A percentile compares a stretch with the other conserved stretches of the same genome.
These are phyloP conservation scores for Drosophila sechellia DNA, from an alignment of 1,140 invertebrate genomes.

Conservation along the genomic window DNA sequence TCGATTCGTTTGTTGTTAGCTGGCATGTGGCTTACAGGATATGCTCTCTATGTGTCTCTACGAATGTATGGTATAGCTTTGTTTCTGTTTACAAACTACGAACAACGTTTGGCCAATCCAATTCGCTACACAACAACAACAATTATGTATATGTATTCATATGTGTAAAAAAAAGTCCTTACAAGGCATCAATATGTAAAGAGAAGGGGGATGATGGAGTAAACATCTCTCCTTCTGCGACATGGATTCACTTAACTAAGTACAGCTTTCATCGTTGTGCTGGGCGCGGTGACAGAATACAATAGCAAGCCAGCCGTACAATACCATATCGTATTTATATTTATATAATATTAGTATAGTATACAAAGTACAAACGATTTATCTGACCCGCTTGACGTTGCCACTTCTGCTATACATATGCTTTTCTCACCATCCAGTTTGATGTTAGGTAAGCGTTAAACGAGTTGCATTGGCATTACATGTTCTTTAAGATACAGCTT, in stretches of 20 bases:
- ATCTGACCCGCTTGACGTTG: conserved; percentile 25
- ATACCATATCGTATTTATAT: conserved; percentile 23
- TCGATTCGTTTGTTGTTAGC: conserved; percentile 37
- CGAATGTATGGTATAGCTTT: conserved; percentile 27
- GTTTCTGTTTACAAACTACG: conserved; percentile 30
- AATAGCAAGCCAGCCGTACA: conserved; percentile 28
- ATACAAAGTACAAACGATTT: conserved; percentile 28
- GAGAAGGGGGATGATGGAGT: not conserved
- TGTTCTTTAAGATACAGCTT: conserved; percentile 28
- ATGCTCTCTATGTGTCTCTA: conserved; percentile 29
- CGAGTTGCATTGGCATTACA: conserved; percentile 46
- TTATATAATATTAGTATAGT: conserved; percentile 19
- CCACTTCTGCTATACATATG: not conserved
- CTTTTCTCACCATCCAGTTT: conserved; percentile 5
- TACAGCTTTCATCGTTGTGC: conserved; percentile 40
- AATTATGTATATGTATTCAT: conserved; percentile 12
- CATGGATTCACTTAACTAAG: conserved; percentile 34
- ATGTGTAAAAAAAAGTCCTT: conserved; percentile 11
- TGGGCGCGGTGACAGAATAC: conserved; percentile 12
- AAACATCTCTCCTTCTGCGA: not conserved
- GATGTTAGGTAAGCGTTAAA: conserved; percentile 54
- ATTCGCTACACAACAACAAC: conserved; percentile 59
- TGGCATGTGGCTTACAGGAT: conserved; percentile 47
- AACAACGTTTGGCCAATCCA: conserved; percentile 61
- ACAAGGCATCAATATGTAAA: conserved; percentile 33